phyloP scores from a whole-genome alignment of 2,888 invertebrate species.

The Pegoplata infirma region DNA sequence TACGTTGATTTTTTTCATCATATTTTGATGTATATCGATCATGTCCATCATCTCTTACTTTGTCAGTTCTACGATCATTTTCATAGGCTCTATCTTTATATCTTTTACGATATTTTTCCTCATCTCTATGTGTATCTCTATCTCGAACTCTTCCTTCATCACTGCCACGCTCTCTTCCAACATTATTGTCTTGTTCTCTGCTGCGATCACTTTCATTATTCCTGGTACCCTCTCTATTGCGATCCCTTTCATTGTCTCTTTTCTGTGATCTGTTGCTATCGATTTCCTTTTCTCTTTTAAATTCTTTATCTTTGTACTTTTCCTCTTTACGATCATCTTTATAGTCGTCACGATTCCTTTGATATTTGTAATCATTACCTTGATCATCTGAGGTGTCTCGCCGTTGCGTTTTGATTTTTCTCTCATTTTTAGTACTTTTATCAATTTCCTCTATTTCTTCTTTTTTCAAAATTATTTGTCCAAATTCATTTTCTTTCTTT shows the following conservation, averaged over 20 bases:
- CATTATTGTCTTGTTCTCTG: constrained; percentile 7
- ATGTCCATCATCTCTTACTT: constrained; percentile 40
- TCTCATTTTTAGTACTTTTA: constrained; percentile 33
- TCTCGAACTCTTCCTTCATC: constrained; percentile 8
- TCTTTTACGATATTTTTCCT: not conserved
- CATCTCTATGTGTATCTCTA: constrained; percentile 16
- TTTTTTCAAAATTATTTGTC: constrained; percentile 70
- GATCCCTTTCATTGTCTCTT: constrained; percentile 41
- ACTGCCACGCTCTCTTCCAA: constrained; percentile 2
- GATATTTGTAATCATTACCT: not conserved
- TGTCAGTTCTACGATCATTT: constrained; percentile 4
- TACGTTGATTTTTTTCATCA: not conserved
- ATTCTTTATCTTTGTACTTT: constrained; percentile 14
- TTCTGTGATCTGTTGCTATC: too few species aligned
- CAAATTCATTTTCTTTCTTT: constrained; percentile 77
- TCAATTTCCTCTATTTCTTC: constrained; percentile 19
- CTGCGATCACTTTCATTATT: not conserved
- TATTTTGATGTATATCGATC: constrained; percentile 36
- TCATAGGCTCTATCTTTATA: constrained; percentile 9
- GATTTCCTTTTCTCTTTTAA: not conserved
- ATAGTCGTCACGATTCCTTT: not conserved
- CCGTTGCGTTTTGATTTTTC: constrained; percentile 13
- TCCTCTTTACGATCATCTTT: constrained; percentile 17
- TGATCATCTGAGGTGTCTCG: not conserved
- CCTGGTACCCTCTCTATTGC: not conserved